Base-by-base conservation (phyloP, 2,113 vertebrate genomes). In the Zosterops japonicus region DNA sequence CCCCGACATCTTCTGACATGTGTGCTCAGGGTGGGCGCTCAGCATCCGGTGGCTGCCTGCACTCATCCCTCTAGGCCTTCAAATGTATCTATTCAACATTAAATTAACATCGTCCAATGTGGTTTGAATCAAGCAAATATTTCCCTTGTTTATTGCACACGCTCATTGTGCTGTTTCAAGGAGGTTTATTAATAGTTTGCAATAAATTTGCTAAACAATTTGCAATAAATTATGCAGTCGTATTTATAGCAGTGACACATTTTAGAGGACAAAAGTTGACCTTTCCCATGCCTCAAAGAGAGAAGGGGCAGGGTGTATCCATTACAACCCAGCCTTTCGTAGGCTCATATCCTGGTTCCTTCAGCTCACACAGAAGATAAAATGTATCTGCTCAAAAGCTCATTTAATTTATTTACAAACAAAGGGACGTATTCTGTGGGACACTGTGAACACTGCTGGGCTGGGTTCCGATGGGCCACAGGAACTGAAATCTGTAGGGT, bases 161-260 rank as follows among this genome's bases (percentile, higher is more conserved):
- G 7, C 89, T 81, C 55, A 97, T 96, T 97, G 95, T 97, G 87
- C 95, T 90, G 88, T 94, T 97, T 97, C 93, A 89, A 95, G 93
- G 87, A 87, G 93, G 94, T 96, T 97, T 97, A 97, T 97, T 97
- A 97, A 97, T 97, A 97, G 97, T 96, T 97, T 94, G 95, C 91
- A 96, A 97, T 97, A 97, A 97, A 97, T 97, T 97, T 93, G 92
- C 95, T 83, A 89, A 97, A 97, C 96, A 97, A 97, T 97, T 97
- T 97, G 95, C 96, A 95, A 97, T 97, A 97, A 97, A 97, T 97
- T 97, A 97, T 95, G 84, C 92, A 95, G 97, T 94, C 92, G 46
- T 97, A 97, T 97, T 97, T 97, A 97, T 97, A 97, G 97, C 95
- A 96, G 90, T 90, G 96, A 97, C 96, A 97, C 95, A 95, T 97